These are phyloP conservation scores for Dermatophagoides farinae DNA, from an alignment of 1,140 invertebrate genomes.

Conservation along the genomic window DNA sequence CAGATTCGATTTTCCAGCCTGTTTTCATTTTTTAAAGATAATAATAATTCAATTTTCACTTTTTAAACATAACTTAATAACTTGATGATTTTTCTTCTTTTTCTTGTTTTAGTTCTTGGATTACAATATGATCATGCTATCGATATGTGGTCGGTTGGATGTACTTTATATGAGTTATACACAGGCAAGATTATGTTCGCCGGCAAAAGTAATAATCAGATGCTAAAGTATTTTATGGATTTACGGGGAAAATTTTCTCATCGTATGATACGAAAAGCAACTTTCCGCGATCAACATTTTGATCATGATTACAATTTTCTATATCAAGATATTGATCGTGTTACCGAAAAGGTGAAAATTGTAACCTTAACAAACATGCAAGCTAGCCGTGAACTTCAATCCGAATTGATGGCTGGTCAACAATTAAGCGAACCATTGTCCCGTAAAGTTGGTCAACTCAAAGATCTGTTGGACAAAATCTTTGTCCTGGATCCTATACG, in stretches of 20 bases:
- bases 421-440: constrained; percentile 36
- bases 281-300: constrained; percentile 74
- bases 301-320: constrained; percentile 89
- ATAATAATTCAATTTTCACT: neutral
- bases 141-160: constrained; percentile 96
- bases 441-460: constrained; percentile 49
- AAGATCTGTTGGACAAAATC: constrained; percentile 80
- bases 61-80: neutral
- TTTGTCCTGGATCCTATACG: constrained; percentile 81
- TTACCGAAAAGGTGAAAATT: constrained; percentile 93
- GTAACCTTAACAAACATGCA: constrained; percentile 82
- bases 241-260: constrained; percentile 95
- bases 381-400: constrained; percentile 54
- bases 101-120: constrained; percentile 53
- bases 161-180: constrained; percentile 95
- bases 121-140: constrained; percentile 90
- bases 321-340: constrained; percentile 90
- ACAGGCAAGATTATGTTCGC: constrained; percentile 96
- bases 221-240: constrained; percentile 99
- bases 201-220: constrained; percentile 96
- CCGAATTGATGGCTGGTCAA: constrained; percentile 68
- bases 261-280: constrained; percentile 81
- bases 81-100: neutral
- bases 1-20: constrained; percentile 84
- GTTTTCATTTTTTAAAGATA: neutral